These are phyloP conservation scores for Agriopis leucophaearia DNA, from an alignment of 2,888 invertebrate species.

Conservation along the genomic window DNA sequence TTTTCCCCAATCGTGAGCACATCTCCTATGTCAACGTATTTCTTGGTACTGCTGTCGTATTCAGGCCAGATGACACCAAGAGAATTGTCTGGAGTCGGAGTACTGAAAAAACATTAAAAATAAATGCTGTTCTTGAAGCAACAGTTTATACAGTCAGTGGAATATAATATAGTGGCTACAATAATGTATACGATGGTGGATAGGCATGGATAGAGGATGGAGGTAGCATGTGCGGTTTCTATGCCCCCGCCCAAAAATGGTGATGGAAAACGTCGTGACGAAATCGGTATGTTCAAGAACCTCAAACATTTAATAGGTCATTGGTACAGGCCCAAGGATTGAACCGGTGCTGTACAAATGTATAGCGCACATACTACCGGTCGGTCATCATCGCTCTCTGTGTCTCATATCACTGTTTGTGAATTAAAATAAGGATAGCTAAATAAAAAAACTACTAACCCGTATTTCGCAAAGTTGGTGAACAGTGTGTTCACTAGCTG, in stretches of 20 bases:
- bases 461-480: slow-evolving; percentile 70
- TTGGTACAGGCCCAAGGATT: too few species aligned
- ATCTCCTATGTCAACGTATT: slow-evolving; percentile 61
- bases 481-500: slow-evolving; percentile 61
- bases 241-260: too few species aligned
- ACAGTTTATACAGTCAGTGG: neutral
- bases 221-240: too few species aligned
- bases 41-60: slow-evolving; percentile 32
- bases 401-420: neutral
- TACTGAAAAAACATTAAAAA: slow-evolving; percentile 51
- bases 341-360: too few species aligned
- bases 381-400: too few species aligned
- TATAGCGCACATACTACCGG: too few species aligned
- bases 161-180: too few species aligned
- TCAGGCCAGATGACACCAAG: slow-evolving; percentile 58
- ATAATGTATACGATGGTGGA: neutral
- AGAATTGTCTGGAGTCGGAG: slow-evolving; percentile 61
- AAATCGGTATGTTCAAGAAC: too few species aligned
- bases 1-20: slow-evolving; percentile 44
- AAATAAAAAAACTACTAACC: slow-evolving; percentile 55
- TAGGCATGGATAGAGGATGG: too few species aligned
- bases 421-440: neutral
- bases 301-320: too few species aligned
- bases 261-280: too few species aligned
- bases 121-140: neutral